Evolutionary conservation across 2,113 vertebrate genomes (phyloP).

Genomic region (Empidonax traillii): DNA sequence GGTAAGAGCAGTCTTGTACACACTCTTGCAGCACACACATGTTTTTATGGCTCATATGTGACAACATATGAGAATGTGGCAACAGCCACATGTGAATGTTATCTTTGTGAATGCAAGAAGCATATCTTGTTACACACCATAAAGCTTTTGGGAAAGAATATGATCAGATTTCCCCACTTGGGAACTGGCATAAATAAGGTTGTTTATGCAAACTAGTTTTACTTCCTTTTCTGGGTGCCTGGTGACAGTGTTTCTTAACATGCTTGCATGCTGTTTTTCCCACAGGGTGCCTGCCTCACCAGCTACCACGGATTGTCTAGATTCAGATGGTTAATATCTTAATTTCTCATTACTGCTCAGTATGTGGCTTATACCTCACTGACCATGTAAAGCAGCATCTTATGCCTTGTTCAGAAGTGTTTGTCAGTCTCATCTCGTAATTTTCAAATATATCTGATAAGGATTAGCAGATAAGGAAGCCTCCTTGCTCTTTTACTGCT

Average conservation of each 20-base stretch:
- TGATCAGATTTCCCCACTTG: background rate
- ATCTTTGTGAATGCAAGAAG: background rate
- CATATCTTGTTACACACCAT: background rate
- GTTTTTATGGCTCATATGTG: rapidly evolving
- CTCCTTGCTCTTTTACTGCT: background rate
- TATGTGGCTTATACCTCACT: background rate
- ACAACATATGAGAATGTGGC: background rate
- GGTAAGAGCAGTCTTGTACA: slow-evolving; percentile 68
- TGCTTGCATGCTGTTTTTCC: background rate
- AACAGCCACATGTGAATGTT: background rate
- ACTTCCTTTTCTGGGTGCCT: background rate
- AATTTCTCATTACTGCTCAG: background rate
- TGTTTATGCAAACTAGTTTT: background rate
- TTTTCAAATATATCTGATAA: background rate
- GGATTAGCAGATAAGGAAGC: background rate
- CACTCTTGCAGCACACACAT: rapidly evolving
- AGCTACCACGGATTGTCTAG: background rate
- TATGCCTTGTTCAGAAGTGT: background rate
- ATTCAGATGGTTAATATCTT: background rate
- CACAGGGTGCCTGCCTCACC: background rate
- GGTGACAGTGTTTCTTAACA: background rate
- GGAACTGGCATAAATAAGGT: background rate
- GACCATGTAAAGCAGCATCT: background rate
- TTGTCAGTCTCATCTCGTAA: background rate
- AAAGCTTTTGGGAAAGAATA: background rate